These are phyloP conservation scores for Zapus hudsonius DNA, from an alignment of 2,113 vertebrate species.

Conservation along the genomic window DNA sequence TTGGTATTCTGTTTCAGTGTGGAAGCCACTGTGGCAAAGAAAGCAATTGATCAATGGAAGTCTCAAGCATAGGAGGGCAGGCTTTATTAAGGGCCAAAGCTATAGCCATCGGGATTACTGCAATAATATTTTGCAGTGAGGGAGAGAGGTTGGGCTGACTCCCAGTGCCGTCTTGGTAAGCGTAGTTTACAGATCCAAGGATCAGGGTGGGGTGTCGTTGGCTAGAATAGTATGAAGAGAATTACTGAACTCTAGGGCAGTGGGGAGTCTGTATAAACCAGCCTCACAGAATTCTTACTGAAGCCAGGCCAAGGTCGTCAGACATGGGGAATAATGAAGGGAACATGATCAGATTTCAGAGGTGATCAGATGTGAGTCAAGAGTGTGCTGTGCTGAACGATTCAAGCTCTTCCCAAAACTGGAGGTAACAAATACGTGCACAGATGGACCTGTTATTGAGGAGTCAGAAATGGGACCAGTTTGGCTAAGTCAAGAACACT, in stretches of 20 bases:
- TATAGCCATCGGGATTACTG: too few species aligned
- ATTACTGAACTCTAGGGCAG: neutral
- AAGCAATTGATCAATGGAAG: neutral
- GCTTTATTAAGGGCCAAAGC: neutral
- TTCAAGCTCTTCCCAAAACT: neutral
- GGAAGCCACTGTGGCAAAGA: neutral
- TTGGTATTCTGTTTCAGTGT: neutral
- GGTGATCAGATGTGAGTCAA: neutral
- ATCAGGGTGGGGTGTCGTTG: neutral
- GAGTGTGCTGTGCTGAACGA: neutral
- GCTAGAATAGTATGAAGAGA: neutral
- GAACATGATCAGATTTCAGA: neutral
- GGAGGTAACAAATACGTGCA: neutral
- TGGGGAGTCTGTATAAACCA: neutral
- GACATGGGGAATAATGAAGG: neutral
- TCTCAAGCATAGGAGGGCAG: neutral
- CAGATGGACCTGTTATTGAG: too few species aligned
- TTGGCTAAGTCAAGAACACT: too few species aligned
- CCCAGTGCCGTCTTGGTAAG: neutral
- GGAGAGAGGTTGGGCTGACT: neutral
- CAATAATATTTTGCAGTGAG: neutral
- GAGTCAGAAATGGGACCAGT: too few species aligned
- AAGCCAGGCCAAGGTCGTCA: neutral
- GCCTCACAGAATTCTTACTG: neutral
- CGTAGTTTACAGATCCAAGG: neutral